A percentile compares a stretch with the other conserved stretches of the same genome.
Evolutionary conservation across 2,113 vertebrate species (phyloP).

Genomic region (Eretmochelys imbricata): DNA sequence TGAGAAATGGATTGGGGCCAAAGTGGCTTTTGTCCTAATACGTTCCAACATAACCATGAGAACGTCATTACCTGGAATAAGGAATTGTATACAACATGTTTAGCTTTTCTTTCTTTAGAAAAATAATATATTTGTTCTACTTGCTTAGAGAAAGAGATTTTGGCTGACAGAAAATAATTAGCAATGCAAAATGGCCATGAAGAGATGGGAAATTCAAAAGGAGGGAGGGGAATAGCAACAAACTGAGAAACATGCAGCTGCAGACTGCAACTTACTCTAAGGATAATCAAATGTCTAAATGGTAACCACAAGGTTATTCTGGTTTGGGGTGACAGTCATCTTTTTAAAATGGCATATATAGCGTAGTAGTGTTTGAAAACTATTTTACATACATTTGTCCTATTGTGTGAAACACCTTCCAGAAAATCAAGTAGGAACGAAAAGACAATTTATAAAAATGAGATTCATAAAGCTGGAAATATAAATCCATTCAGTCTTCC

Average conservation of each 20-base stretch:
- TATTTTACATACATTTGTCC: neutral
- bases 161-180: neutral
- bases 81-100: neutral
- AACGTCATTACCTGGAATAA: neutral
- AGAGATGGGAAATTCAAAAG: neutral
- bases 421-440: slow-evolving; percentile 20
- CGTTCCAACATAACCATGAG: neutral
- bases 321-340: rapidly evolving
- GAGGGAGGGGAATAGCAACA: neutral
- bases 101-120: neutral
- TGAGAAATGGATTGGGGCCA: neutral
- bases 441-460: slow-evolving; percentile 31
- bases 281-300: neutral
- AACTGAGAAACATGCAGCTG: neutral
- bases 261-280: neutral
- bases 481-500: slow-evolving; percentile 15
- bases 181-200: neutral
- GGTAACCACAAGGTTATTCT: rapidly evolving
- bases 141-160: neutral
- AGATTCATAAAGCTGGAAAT: neutral
- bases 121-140: neutral
- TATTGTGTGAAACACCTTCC: slow-evolving; percentile 11
- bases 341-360: neutral
- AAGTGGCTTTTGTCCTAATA: neutral
- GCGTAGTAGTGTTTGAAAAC: neutral